phyloP scores from a whole-genome alignment of 2,888 invertebrate genomes.

The Argyresthia goedartella region DNA sequence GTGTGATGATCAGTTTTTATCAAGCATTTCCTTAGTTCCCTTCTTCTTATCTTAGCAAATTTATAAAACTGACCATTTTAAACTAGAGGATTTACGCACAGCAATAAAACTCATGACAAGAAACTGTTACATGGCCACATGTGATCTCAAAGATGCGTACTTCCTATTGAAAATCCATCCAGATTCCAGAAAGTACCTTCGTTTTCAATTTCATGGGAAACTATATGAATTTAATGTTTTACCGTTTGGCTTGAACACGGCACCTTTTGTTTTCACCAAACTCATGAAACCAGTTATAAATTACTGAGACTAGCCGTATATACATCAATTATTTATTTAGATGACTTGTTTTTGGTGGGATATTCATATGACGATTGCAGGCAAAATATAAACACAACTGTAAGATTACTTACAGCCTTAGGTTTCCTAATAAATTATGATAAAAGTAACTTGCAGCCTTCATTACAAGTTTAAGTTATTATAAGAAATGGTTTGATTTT shows the following conservation, averaged over 20 bases:
- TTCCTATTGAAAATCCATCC: no score
- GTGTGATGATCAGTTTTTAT: no score
- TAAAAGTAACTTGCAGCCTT: neutral
- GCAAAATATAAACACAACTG: neutral
- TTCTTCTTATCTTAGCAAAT: no score
- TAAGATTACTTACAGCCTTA: neutral
- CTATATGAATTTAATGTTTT: no score
- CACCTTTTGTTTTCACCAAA: no score
- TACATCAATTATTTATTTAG: neutral
- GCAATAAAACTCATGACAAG: neutral
- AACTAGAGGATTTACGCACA: neutral
- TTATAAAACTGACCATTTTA: no score
- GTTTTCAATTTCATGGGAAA: no score
- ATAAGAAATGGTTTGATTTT: neutral
- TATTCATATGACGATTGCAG: no score
- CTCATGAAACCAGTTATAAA: neutral
- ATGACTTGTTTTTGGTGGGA: neutral
- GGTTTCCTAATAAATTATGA: neutral
- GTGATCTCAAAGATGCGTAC: no score
- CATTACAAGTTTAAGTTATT: neutral
- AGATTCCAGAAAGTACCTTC: no score
- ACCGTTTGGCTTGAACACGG: no score
- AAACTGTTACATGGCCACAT: neutral
- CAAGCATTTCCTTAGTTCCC: no score
- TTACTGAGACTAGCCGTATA: neutral